Percentiles rank a stretch among this genome's conserved stretches.
Evolutionary conservation across 2,797 vertebrate genomes (phyloP).

Genomic region (Momotus momota): DNA sequence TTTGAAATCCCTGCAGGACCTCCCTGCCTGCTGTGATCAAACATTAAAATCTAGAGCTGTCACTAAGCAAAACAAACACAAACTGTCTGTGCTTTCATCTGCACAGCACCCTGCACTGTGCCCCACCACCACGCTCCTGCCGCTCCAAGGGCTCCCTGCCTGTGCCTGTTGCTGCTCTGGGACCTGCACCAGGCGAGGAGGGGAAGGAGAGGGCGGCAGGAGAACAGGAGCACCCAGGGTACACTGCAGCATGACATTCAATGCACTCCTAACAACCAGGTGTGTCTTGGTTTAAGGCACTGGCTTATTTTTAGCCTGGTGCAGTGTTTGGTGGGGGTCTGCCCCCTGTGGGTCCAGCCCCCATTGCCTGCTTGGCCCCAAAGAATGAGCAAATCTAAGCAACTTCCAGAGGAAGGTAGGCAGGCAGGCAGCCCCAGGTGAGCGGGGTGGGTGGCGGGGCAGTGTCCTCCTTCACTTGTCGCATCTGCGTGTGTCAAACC

Average conservation of each 20-base stretch:
- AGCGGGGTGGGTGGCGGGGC: background rate
- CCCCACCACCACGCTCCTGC: background rate
- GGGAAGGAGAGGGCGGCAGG: too few relatives aligned
- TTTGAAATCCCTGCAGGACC: slow-evolving; percentile 58
- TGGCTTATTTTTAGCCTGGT: background rate
- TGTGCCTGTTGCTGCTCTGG: background rate
- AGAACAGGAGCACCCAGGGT: background rate
- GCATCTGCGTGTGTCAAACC: background rate
- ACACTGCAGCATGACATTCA: rapidly evolving
- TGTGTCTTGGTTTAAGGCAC: background rate
- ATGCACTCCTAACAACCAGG: rapidly evolving
- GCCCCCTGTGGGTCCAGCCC: background rate
- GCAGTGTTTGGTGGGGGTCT: background rate
- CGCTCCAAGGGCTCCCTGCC: background rate
- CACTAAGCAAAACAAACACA: slow-evolving; percentile 40
- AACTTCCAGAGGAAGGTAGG: rapidly evolving
- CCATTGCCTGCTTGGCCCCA: background rate
- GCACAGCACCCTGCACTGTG: background rate
- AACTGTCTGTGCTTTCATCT: background rate
- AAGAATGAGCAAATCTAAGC: rapidly evolving
- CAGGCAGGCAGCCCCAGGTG: background rate
- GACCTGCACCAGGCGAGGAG: background rate
- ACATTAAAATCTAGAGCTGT: slow-evolving; percentile 43
- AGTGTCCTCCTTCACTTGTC: background rate
- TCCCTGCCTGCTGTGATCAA: slow-evolving; percentile 58